Evolutionary conservation across 2,113 vertebrate genomes (phyloP), one percentile per base, ranked within the genome.

Genomic region (Syrmaticus mikado): DNA sequence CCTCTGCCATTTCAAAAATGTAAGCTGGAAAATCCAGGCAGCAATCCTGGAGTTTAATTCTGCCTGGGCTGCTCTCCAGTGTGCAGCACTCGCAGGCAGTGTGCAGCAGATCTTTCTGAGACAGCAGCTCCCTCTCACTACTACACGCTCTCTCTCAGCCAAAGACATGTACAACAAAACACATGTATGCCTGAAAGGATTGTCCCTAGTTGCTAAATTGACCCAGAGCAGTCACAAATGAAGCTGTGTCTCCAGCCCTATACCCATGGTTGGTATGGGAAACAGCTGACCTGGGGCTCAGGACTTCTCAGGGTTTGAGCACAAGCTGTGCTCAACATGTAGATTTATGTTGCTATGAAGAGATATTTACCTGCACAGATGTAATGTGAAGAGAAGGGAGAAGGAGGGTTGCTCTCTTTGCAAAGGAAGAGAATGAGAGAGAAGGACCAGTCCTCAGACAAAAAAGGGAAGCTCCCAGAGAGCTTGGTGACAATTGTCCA

Each of bases 11-110:
- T 87, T 85, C 72, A 84, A 53, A 83, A 90, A 77, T 53, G 36
- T 79, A 50, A 52, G 24, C n/a, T 72, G 77, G 60, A 40, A 46
- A 93, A 64, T n/a, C 41, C 36, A 24, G 61, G 46, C 8, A 64
- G 3, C 32, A 87, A 95, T 96, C 82, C 92, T 80, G 61, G 85
- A 90, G 89, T 94, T 96, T 95, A 97, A 90, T 95, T 95, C 87
- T 93, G 79, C 90, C 94, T 0, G 38, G 95, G 97, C 96, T 96
- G 34, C 73, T 45, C 82, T 97, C 95, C 97, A 97, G 94, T 65
- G 60, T 72, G 75, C 32, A 84, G 85, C 92, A 89, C 55, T 5
- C 82, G 87, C 70, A 86, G 40, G 66, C 82, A 87, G 27, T n/a
- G 40, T 94, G 82, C 66, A 79, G 75, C 91, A 61, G 38, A 66